Evolutionary conservation across 1,140 invertebrate genomes (phyloP), one percentile per base, ranked within the genome.

Genomic region (Drosophila bocqueti): DNA sequence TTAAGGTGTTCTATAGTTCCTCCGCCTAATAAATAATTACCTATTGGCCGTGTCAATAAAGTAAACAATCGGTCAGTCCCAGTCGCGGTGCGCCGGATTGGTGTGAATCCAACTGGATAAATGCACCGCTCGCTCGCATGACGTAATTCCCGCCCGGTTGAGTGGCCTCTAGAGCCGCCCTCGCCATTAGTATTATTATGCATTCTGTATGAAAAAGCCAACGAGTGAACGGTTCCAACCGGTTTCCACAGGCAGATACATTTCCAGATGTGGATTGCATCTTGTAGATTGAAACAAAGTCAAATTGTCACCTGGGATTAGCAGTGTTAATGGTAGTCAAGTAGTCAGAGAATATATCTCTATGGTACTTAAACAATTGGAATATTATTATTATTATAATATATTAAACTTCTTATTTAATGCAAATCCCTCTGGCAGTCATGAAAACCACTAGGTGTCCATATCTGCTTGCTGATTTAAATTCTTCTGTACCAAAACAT

Each of bases 131-230:
- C 66, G 68, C 40, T 26, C 15, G 42, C 2, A 72, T 73, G 69
- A 73, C 69, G 69, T 73, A 73, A 73, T 31, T 69, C 45, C 10
- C 36, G 36, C 54, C 43, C 69, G 54, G 69, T 73, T 73, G 69
- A 72, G 69, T 72, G 69, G 69, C 69, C 69, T 73, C 69, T 71
- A 73, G 69, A 38, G 68, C 50, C 69, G 69, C 69, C 69, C 68
- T 50, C 67, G 69, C 65, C 52, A 55, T 55, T 55, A 55, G 52
- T 55, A 24, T 55, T 55, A 69, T 69, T 57, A 72, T 71, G 65
- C 36, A 58, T 64, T 47, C 34, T 67, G 43, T 67, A 67, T 67
- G 61, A 43, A 45, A 52, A 52, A 72, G 69, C 64, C 16, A 43
- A 24, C 21, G 63, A 29, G 68, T 72, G 68, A 72, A 68, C 63